A percentile compares a stretch with the other conserved stretches of the same genome.
Evolutionary conservation across 2,113 vertebrate species (phyloP).

Genomic region (Lates calcarifer): DNA sequence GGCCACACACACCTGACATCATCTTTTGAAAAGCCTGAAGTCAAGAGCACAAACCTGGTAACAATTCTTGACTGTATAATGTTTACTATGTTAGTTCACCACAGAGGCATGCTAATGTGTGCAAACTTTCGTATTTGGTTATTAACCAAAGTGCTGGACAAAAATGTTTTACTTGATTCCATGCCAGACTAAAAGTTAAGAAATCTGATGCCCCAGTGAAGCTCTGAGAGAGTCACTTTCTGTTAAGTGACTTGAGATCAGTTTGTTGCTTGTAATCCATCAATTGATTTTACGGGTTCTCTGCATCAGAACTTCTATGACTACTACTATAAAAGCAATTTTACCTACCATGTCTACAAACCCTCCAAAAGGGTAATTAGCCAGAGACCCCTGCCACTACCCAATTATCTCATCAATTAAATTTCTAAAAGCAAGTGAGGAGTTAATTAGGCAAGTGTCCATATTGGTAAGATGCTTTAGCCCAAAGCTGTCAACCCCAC

Average conservation of each 20-base stretch:
- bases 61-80: background rate
- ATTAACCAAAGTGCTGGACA: no score
- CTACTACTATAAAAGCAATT: conserved; percentile 69
- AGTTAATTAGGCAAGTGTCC: conserved; percentile 78
- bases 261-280: conserved; percentile 62
- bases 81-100: background rate
- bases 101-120: no score
- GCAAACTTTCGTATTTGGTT: no score
- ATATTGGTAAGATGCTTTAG: conserved; percentile 65
- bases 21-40: background rate
- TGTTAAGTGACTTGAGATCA: conserved; percentile 14
- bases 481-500: conserved; percentile 74
- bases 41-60: background rate
- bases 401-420: conserved; percentile 84
- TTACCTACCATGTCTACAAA: conserved; percentile 63
- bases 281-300: conserved; percentile 77
- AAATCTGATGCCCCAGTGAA: background rate
- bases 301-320: conserved; percentile 56
- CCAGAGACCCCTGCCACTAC: conserved; percentile 71
- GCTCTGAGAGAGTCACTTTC: conserved; percentile 7
- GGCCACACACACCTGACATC: no score
- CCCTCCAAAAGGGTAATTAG: conserved; percentile 77
- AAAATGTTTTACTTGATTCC: no score
- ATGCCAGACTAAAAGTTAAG: no score
- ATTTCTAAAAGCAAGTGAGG: conserved; percentile 75